A percentile compares a stretch with the other conserved stretches of the same genome.
Conservation (phyloP, 2,888 invertebrate genomes). For the Clusia tigrina region DNA sequence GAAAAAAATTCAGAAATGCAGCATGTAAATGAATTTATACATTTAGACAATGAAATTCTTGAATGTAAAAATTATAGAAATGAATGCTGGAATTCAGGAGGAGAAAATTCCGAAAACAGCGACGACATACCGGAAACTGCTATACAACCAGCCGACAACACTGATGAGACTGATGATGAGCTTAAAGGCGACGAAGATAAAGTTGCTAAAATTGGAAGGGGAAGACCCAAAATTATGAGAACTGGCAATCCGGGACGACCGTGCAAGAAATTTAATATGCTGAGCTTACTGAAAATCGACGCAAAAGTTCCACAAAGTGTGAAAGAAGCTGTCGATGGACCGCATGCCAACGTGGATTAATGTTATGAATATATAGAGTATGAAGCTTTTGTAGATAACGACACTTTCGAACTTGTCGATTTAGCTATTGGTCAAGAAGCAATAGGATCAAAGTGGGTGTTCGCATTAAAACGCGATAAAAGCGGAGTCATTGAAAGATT, state of each 20-base stretch:
- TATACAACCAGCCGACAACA: no score
- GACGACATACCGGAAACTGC: no score
- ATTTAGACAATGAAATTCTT: no score
- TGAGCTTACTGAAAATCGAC: no score
- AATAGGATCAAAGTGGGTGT: slow-evolving; percentile 38
- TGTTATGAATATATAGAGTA: slow-evolving; percentile 7
- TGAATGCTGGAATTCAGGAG: no score
- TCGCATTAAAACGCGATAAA: slow-evolving; percentile 28
- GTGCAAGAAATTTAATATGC: background rate
- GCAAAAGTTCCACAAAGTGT: background rate
- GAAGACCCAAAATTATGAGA: slow-evolving; percentile 9
- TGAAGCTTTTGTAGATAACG: background rate
- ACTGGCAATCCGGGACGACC: slow-evolving; percentile 16
- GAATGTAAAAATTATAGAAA: no score
- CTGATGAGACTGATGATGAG: background rate
- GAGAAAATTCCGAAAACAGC: no score
- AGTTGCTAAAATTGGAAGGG: background rate
- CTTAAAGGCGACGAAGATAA: background rate
- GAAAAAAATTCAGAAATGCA: no score
- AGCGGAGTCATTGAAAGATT: slow-evolving; percentile 29
- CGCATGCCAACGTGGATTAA: slow-evolving; percentile 18
- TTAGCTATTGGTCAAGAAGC: slow-evolving; percentile 25
- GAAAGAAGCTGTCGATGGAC: background rate
- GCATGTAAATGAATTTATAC: no score
- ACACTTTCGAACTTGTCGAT: slow-evolving; percentile 11